These are phyloP conservation scores for Rousettus leschenaultii DNA, from an alignment of 2,113 vertebrate species.

Conservation along the genomic window DNA sequence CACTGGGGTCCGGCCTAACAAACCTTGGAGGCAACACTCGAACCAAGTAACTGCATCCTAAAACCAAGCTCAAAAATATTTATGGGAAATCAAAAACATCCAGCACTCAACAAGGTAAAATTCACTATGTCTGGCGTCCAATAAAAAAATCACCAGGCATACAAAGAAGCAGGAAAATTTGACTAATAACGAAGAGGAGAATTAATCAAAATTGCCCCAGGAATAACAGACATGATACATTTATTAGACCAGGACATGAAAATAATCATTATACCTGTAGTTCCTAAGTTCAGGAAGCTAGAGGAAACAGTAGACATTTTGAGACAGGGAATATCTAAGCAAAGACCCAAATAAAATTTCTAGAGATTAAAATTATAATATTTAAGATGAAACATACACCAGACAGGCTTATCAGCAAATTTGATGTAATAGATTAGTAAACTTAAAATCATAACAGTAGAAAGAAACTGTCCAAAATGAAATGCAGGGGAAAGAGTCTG, in stretches of 20 bases:
- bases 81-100: not conserved
- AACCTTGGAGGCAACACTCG: not conserved
- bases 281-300: not conserved
- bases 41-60: not conserved
- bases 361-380: not conserved
- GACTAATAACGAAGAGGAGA: not conserved
- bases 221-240: not conserved
- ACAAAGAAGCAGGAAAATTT: not conserved
- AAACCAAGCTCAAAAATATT: not conserved
- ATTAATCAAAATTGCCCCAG: not conserved
- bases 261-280: not conserved
- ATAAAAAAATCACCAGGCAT: not conserved
- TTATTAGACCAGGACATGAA: not conserved
- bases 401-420: not conserved
- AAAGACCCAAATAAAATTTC: not conserved
- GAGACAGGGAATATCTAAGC: not conserved
- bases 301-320: not conserved
- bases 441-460: not conserved
- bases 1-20: not conserved
- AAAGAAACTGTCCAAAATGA: not conserved
- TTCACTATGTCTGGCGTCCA: not conserved
- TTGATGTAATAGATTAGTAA: not conserved
- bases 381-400: not conserved
- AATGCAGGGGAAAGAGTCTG: not conserved
- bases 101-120: not conserved